Evolutionary conservation across 2,797 vertebrate genomes (phyloP), one percentile per base, ranked within the genome.

Genomic region (Lagocephalus sceleratus): DNA sequence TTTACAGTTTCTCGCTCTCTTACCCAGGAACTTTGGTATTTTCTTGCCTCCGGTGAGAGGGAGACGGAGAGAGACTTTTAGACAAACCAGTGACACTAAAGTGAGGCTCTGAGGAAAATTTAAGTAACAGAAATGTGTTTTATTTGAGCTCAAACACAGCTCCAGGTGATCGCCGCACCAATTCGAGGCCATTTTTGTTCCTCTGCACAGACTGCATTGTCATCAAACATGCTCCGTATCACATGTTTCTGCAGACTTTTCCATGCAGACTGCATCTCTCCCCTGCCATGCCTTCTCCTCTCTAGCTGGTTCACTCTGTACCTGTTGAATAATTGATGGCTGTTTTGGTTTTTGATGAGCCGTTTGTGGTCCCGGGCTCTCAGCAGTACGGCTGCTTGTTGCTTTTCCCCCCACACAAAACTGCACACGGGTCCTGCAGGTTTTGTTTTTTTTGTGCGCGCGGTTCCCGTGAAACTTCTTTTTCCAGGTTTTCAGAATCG

Each of bases 281-380:
- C 64, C 73, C 72, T 82, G 68, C 76, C 79, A 57, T 68, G 71
- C 75, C 70, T 78, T 79, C 74, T 83, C 60, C 65, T 79, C 76
- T 78, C 68, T 81, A 81, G 80, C 77, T 71, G 70, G 60, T 76
- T 85, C 68, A 47, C 78, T 76, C 79, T 80, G 82, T 87, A 87
- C 78, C 83, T 84, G 83, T 84, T 89, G 86, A 89, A 90, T 89
- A 88, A 89, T 89, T 91, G 82, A 91, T 87, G 47, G 60, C 58
- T 86, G 85, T 89, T 90, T 89, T 88, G 87, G 86, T 88, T 87
- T 84, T 68, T 50, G 78, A 86, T 83, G 84, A 87, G 82, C 73
- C 82, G 57, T 83, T 81, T 71, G 73, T 73, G 84, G 78, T 87
- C 78, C 75, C 62, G 60, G 63, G 68, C 79, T 83, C 47, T 50